phyloP scores from a whole-genome alignment of 2,113 vertebrate species.

The Formicarius rufipectus region DNA sequence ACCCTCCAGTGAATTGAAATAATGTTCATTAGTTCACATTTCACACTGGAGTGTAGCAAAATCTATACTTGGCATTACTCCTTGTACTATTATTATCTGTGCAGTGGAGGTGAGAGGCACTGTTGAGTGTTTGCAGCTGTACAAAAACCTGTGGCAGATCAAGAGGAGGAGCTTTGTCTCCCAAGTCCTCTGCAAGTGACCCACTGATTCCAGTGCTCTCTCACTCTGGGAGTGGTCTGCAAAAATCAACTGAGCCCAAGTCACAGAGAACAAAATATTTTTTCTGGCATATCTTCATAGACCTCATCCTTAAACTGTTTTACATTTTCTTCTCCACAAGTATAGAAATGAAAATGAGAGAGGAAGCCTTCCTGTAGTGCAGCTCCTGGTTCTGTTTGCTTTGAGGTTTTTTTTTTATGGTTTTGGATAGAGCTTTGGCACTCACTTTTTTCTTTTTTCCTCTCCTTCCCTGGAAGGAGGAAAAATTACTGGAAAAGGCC shows the following conservation, averaged over 20 bases:
- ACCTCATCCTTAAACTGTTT: neutral
- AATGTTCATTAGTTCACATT: neutral
- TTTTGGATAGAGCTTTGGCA: neutral
- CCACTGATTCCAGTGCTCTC: neutral
- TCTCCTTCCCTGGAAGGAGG: neutral
- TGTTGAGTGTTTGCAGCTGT: fast-evolving
- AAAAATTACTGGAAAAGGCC: neutral
- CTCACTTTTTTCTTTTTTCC: neutral
- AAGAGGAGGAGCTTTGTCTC: neutral
- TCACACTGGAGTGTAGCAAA: neutral
- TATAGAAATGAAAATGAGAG: neutral
- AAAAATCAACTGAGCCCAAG: neutral
- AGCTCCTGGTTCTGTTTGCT: neutral
- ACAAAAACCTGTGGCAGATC: neutral
- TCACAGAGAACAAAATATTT: neutral
- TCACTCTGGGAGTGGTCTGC: neutral
- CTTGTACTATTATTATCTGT: neutral
- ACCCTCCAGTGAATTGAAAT: neutral
- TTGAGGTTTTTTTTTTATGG: neutral
- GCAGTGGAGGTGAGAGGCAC: neutral
- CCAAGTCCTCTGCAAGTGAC: neutral
- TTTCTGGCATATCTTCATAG: neutral
- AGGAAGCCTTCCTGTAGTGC: neutral
- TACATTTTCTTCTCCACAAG: neutral
- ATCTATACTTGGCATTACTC: neutral